These are phyloP conservation scores for Oreochromis aureus DNA, from an alignment of 2,113 vertebrate species.

Conservation along the genomic window DNA sequence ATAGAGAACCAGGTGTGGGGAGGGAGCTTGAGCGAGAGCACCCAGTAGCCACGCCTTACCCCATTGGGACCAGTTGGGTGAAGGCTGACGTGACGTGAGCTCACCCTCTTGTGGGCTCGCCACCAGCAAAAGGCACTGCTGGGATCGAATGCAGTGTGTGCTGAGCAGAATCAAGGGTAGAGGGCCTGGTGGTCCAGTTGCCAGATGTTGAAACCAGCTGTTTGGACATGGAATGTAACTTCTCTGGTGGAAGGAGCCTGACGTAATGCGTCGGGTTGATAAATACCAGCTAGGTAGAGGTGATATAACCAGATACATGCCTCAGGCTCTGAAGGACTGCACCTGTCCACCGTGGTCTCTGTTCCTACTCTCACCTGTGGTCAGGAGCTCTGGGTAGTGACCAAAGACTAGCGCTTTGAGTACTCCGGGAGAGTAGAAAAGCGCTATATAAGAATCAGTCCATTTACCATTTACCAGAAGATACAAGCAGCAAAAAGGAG, in stretches of 20 bases:
- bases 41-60: not conserved
- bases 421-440: too few relatives aligned
- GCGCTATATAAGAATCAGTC: too few relatives aligned
- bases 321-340: not conserved
- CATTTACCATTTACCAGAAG: not conserved
- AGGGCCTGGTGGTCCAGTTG: not conserved
- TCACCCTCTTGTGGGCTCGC: not conserved
- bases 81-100: not conserved
- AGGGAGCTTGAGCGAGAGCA: not conserved
- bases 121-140: not conserved
- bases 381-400: not conserved
- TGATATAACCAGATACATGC: not conserved
- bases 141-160: not conserved
- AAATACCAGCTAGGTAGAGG: not conserved
- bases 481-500: not conserved
- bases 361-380: fast-evolving
- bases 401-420: not conserved
- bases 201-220: not conserved
- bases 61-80: not conserved
- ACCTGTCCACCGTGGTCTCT: not conserved
- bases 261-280: not conserved
- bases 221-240: not conserved
- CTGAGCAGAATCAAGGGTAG: not conserved
- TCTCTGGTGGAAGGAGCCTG: not conserved
- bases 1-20: not conserved